Evolutionary conservation across 2,113 vertebrate species (phyloP).

Genomic region (Triplophysa rosa): DNA sequence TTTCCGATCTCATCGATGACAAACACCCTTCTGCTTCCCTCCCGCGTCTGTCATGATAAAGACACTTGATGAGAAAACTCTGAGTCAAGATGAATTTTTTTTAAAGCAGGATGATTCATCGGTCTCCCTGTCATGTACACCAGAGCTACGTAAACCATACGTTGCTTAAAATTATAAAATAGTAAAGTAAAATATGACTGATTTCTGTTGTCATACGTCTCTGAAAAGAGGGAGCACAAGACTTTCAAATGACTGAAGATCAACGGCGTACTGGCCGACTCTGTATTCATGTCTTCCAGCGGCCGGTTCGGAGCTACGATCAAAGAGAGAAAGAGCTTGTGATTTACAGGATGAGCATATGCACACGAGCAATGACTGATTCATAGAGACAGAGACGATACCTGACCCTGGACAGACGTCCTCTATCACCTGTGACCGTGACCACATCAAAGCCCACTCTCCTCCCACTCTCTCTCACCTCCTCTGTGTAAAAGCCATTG

Average conservation of each 20-base stretch:
- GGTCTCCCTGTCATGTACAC: not conserved
- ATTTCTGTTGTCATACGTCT: constrained; percentile 76
- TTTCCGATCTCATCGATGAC: constrained; percentile 94
- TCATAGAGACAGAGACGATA: constrained; percentile 61
- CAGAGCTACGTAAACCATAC: too few species aligned
- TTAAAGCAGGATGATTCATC: not conserved
- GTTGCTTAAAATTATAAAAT: too few species aligned
- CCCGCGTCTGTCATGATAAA: constrained; percentile 67
- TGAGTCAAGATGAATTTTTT: not conserved
- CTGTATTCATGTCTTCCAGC: constrained; percentile 72
- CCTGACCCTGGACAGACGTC: constrained; percentile 87
- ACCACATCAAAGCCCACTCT: constrained; percentile 95
- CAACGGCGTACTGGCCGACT: constrained; percentile 89
- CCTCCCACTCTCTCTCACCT: constrained; percentile 85
- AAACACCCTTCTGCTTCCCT: constrained; percentile 74
- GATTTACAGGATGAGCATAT: constrained; percentile 38
- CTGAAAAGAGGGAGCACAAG: constrained; percentile 84
- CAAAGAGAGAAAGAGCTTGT: constrained; percentile 57
- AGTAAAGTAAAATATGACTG: too few species aligned
- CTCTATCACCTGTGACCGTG: constrained; percentile 83
- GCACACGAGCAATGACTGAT: not conserved
- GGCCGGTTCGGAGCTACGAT: constrained; percentile 57
- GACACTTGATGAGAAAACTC: not conserved
- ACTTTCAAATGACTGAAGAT: constrained; percentile 86
- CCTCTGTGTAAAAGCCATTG: constrained; percentile 95